Percentiles rank a stretch among this genome's conserved stretches.
Conservation (phyloP, 1,140 invertebrate genomes). For the Latrodectus geometricus region DNA sequence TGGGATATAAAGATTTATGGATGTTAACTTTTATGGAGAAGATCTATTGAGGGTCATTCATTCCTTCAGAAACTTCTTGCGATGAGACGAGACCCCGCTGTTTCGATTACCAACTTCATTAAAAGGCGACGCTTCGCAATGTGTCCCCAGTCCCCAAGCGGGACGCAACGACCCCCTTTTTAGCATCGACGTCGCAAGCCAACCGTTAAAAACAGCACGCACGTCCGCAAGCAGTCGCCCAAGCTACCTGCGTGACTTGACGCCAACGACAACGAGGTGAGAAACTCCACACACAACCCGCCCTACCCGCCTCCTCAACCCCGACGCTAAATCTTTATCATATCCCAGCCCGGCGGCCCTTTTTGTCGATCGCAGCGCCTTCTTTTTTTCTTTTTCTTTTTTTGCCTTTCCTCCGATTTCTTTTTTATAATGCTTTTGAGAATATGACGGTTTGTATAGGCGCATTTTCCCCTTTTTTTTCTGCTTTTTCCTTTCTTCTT, state of each 20-base stretch:
- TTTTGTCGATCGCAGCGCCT: background rate
- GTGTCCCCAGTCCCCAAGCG: background rate
- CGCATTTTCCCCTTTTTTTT: background rate
- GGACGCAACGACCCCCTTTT: background rate
- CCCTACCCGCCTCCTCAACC: background rate
- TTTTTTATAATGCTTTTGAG: background rate
- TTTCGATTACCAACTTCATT: background rate
- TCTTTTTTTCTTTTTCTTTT: background rate
- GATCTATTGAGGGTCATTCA: too few relatives aligned
- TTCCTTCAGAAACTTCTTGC: too few relatives aligned
- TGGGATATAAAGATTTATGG: too few relatives aligned
- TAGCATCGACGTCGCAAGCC: background rate
- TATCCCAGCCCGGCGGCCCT: background rate
- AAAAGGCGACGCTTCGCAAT: background rate
- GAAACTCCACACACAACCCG: background rate
- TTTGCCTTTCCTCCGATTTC: background rate
- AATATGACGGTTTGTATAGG: background rate
- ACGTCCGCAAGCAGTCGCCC: background rate
- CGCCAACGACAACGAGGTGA: background rate
- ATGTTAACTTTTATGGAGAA: too few relatives aligned
- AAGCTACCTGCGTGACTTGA: background rate
- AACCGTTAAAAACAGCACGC: constrained; percentile 1
- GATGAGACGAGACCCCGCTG: too few relatives aligned
- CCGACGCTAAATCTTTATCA: background rate
- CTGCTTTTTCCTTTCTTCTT: background rate